Conservation (phyloP, 2,113 vertebrate species). For the Alethe diademata region DNA sequence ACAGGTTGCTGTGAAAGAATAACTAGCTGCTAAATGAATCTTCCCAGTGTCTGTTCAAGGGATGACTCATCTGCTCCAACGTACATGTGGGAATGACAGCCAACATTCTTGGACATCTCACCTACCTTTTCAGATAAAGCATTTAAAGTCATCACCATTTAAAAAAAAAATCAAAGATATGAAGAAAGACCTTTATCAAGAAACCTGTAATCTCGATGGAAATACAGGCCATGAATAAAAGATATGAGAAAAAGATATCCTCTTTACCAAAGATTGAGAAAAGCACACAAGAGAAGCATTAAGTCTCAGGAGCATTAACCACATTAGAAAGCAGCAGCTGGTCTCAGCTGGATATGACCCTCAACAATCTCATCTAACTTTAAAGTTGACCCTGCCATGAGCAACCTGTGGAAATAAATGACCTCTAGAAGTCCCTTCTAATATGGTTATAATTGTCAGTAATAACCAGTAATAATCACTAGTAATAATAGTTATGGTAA, state of each 20-base stretch:
- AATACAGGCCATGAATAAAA: background rate
- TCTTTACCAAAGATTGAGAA: background rate
- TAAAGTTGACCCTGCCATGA: background rate
- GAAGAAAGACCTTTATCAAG: background rate
- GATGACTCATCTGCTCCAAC: constrained; percentile 36
- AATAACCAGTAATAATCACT: background rate
- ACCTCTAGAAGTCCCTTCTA: background rate
- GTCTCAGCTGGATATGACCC: background rate
- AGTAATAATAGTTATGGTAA: background rate
- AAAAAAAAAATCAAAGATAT: background rate
- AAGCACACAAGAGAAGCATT: background rate
- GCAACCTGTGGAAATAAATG: background rate
- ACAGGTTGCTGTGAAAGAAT: constrained; percentile 40
- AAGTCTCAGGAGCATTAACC: background rate
- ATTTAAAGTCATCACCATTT: background rate
- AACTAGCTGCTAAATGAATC: constrained; percentile 32
- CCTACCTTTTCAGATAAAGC: background rate
- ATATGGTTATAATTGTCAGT: background rate
- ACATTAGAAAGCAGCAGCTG: background rate
- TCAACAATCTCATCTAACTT: background rate
- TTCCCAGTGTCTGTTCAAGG: constrained; percentile 21
- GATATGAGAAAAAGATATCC: background rate
- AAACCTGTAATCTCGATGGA: background rate
- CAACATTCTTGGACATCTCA: background rate
- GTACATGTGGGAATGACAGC: background rate